These are phyloP conservation scores for Linurgus olivaceus DNA, from an alignment of 2,797 vertebrate genomes.

Conservation along the genomic window DNA sequence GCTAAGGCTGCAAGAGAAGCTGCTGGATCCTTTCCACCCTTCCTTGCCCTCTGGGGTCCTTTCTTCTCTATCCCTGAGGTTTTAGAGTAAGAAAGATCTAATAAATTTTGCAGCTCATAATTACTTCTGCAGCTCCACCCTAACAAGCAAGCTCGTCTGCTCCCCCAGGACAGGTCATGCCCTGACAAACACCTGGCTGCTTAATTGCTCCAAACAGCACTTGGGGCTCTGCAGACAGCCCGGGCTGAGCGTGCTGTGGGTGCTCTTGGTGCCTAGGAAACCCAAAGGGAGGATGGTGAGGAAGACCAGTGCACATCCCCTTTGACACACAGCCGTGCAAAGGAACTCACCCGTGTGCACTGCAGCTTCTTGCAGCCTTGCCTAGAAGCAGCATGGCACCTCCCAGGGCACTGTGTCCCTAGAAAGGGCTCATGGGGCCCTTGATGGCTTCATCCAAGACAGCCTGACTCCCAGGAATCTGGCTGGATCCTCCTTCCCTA, in stretches of 20 bases:
- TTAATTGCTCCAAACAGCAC: background rate
- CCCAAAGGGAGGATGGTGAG: background rate
- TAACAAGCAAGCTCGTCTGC: background rate
- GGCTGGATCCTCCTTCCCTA: background rate
- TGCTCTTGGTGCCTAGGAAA: background rate
- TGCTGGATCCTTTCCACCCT: background rate
- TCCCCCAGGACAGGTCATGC: background rate
- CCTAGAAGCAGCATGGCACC: accelerated
- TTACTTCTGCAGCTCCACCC: slow-evolving; percentile 1
- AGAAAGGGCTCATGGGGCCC: background rate
- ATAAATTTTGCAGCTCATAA: background rate
- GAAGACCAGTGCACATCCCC: accelerated
- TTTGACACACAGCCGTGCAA: accelerated
- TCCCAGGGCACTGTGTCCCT: background rate
- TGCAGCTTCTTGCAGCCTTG: background rate
- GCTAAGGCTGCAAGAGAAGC: background rate
- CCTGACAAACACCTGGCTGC: background rate
- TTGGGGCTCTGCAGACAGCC: background rate
- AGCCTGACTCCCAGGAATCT: background rate
- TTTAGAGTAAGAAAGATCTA: background rate
- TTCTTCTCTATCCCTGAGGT: background rate
- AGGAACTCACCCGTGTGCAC: background rate
- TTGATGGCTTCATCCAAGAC: background rate
- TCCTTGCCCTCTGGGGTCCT: background rate
- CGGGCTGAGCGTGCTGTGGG: accelerated